Conservation (phyloP, 2,113 vertebrate species). For the Hirundichthys speculiger region DNA sequence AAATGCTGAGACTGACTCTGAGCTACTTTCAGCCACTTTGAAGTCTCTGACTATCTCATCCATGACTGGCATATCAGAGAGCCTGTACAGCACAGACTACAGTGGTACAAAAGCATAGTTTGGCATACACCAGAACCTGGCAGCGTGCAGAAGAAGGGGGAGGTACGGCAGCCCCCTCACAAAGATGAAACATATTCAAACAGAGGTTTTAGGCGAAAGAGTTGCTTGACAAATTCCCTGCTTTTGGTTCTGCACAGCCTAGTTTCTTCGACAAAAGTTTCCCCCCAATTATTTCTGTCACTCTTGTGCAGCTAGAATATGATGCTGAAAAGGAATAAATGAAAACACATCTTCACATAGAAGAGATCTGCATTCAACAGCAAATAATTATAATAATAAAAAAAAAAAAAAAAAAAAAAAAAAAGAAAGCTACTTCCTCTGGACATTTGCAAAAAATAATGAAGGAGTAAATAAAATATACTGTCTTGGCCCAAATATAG, state of each 20-base stretch:
- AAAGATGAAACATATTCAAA: constrained; percentile 42
- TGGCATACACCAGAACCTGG: constrained; percentile 35
- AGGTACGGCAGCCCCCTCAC: background rate
- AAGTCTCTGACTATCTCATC: constrained; percentile 65
- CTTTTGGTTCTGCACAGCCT: constrained; percentile 27
- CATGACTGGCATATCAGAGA: constrained; percentile 65
- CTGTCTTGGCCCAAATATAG: too few relatives aligned
- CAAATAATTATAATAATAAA: too few relatives aligned
- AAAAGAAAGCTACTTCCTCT: constrained; percentile 11
- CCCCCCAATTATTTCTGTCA: constrained; percentile 8
- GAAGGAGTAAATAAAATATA: constrained; percentile 5
- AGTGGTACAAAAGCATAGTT: constrained; percentile 38
- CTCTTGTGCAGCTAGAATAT: constrained; percentile 8
- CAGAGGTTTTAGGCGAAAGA: constrained; percentile 8
- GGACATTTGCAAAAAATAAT: constrained; percentile 10
- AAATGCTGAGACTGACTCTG: constrained; percentile 64
- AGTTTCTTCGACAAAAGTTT: background rate
- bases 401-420: constrained; percentile 13
- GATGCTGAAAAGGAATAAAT: background rate
- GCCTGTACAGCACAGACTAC: constrained; percentile 34
- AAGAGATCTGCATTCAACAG: background rate
- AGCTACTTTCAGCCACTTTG: constrained; percentile 72
- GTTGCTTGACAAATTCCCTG: constrained; percentile 30
- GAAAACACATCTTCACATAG: constrained; percentile 10
- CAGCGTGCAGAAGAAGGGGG: constrained; percentile 1